Conservation (phyloP, 2,888 invertebrate genomes). For the Mamestra brassicae region DNA sequence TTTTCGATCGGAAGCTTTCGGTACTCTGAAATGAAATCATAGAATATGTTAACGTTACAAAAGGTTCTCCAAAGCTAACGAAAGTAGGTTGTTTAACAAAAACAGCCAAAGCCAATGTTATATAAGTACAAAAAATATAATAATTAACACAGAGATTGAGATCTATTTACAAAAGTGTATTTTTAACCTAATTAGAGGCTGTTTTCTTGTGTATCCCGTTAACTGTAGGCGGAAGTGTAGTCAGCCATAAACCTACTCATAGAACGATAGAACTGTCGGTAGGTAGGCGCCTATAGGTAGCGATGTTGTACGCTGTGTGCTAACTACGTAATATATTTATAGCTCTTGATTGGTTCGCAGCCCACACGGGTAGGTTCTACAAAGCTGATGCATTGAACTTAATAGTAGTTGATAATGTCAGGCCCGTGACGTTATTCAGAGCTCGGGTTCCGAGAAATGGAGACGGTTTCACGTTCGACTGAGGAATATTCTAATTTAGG, state of each 20-base stretch:
- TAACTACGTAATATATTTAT: slow-evolving; percentile 50
- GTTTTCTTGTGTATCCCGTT: slow-evolving; percentile 29
- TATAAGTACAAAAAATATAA: not conserved
- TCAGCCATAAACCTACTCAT: slow-evolving; percentile 6
- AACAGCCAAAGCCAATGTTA: not conserved
- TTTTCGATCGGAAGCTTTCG: no score
- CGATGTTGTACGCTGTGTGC: not conserved
- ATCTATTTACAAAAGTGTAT: slow-evolving; percentile 19
- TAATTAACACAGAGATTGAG: not conserved
- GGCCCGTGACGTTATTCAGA: not conserved
- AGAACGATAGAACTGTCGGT: not conserved
- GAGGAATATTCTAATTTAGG: slow-evolving; percentile 8
- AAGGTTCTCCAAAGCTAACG: not conserved
- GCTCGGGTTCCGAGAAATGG: not conserved
- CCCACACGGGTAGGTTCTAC: slow-evolving; percentile 18
- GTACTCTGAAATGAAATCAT: not conserved
- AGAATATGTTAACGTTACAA: not conserved
- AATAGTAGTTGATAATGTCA: slow-evolving; percentile 20
- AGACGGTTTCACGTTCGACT: slow-evolving; percentile 2
- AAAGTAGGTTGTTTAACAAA: not conserved
- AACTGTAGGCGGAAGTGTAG: slow-evolving; percentile 10
- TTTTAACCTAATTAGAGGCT: slow-evolving; percentile 14
- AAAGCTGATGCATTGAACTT: slow-evolving; percentile 36
- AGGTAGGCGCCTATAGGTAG: not conserved
- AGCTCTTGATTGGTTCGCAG: slow-evolving; percentile 33